Percentiles rank a stretch among this genome's conserved stretches.
Evolutionary conservation across 2,797 vertebrate species (phyloP).

Genomic region (Poecilia picta): DNA sequence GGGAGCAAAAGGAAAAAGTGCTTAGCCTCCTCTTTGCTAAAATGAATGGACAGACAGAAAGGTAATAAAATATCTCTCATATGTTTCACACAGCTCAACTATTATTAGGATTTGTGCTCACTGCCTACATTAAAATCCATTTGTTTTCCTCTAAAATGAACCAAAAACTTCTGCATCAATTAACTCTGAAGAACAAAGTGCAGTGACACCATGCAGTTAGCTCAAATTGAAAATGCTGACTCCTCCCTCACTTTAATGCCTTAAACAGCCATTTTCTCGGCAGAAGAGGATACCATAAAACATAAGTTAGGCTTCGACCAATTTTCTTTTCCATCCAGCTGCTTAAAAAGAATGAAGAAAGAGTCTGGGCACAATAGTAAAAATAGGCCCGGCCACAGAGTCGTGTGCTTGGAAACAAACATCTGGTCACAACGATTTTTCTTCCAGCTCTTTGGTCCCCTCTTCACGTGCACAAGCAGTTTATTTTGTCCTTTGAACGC

Average conservation of each 20-base stretch:
- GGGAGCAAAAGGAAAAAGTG: constrained; percentile 92
- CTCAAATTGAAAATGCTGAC: constrained; percentile 62
- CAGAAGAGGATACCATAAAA: constrained; percentile 83
- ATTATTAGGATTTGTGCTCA: constrained; percentile 17
- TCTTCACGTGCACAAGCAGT: constrained; percentile 74
- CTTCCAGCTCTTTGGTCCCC: constrained; percentile 70
- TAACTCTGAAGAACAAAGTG: constrained; percentile 59
- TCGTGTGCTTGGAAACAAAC: constrained; percentile 82
- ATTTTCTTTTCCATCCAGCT: constrained; percentile 82
- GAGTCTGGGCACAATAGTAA: constrained; percentile 82
- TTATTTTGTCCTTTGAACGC: constrained; percentile 81
- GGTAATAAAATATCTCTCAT: constrained; percentile 69
- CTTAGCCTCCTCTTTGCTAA: constrained; percentile 89
- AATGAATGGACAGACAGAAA: constrained; percentile 84
- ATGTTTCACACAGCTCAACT: constrained; percentile 32
- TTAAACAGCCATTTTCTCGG: constrained; percentile 79
- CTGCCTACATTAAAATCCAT: constrained; percentile 39
- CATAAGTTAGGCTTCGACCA: constrained; percentile 79
- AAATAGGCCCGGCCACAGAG: constrained; percentile 82
- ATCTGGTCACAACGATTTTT: constrained; percentile 80
- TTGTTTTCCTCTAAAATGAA: constrained; percentile 47
- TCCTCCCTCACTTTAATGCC: constrained; percentile 81
- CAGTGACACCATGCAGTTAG: constrained; percentile 48
- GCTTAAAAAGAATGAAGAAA: constrained; percentile 80
- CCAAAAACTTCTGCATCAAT: constrained; percentile 41